Evolutionary conservation across 2,888 invertebrate species (phyloP).

Genomic region (Trissoscelio sp.): DNA sequence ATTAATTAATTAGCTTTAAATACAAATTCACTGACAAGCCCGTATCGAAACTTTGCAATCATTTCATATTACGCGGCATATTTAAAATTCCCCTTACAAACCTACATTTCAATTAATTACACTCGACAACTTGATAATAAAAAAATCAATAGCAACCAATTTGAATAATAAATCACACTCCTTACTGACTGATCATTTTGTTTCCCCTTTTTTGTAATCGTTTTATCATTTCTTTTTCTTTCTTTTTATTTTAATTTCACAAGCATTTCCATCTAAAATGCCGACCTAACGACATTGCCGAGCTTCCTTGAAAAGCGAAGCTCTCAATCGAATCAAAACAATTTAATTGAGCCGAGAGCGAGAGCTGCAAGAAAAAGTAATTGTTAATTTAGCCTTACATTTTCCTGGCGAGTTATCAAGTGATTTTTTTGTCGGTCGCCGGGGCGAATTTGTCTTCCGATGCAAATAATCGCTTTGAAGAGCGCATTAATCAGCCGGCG

Average conservation of each 20-base stretch:
- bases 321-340: slow-evolving; percentile 30
- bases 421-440: slow-evolving; percentile 27
- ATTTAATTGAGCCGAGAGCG: slow-evolving; percentile 28
- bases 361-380: slow-evolving; percentile 30
- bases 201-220: neutral
- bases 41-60: neutral
- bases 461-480: slow-evolving; percentile 22
- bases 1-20: slow-evolving; percentile 3
- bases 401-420: slow-evolving; percentile 20
- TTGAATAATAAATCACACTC: slow-evolving; percentile 32
- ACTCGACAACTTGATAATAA: slow-evolving; percentile 10
- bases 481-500: slow-evolving; percentile 34
- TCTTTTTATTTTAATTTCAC: slow-evolving; percentile 14
- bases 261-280: slow-evolving; percentile 23
- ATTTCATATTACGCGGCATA: slow-evolving; percentile 1
- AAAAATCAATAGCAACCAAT: slow-evolving; percentile 31
- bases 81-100: slow-evolving; percentile 16
- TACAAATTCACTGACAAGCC: neutral
- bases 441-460: slow-evolving; percentile 17
- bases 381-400: slow-evolving; percentile 10
- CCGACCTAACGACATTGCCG: slow-evolving; percentile 1
- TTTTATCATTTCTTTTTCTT: neutral
- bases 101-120: slow-evolving; percentile 37
- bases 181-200: neutral
- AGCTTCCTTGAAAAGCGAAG: slow-evolving; percentile 13